Evolutionary conservation across 2,797 vertebrate species (phyloP), one percentile per base, ranked within the genome.

Genomic region (Amniataba percoides): DNA sequence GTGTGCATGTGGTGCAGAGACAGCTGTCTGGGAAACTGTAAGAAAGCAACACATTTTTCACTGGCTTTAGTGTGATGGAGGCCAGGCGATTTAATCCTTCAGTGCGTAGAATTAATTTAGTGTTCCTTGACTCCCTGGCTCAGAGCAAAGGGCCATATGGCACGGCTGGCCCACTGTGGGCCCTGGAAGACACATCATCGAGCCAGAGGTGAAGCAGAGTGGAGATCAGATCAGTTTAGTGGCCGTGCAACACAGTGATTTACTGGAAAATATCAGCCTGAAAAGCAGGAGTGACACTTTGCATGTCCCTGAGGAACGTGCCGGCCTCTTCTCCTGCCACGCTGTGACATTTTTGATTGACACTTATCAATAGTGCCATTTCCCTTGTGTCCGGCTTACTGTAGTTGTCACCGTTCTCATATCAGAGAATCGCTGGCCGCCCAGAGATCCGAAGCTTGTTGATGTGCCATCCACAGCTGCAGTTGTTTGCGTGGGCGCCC

Each of bases 51-150:
- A 87, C 75, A 77, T 79, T 80, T 91, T 83, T 76, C 65, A 4
- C 56, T 27, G 13, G 86, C 78, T 88, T 92, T 88, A 71, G 66
- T 78, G 75, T 61, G 79, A 83, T 21, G 80, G 78, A 90, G 76
- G 78, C 87, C 25, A n/a, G 78, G 49, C 21, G 71, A 86, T 87
- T 89, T 90, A 93, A 93, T 93, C 88, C 81, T 83, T 82, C 77
- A 85, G 73, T 81, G 73, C 53, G 4, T 74, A 61, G 68, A 91
- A 93, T 92, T 90, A 83, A 93, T 92, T 90, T 90, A 75, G 59
- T 88, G 79, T 91, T 92, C 87, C 84, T 91, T 89, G 83, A 91
- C 87, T 92, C 80, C 57, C 71, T 83, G 87, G 90, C 80, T 72
- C 85, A 60, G 60, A 72, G 59, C 55, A 53, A 11, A 34, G 55